Base-by-base conservation (phyloP, 2,888 invertebrate genomes). In the Coelinius sp. region DNA sequence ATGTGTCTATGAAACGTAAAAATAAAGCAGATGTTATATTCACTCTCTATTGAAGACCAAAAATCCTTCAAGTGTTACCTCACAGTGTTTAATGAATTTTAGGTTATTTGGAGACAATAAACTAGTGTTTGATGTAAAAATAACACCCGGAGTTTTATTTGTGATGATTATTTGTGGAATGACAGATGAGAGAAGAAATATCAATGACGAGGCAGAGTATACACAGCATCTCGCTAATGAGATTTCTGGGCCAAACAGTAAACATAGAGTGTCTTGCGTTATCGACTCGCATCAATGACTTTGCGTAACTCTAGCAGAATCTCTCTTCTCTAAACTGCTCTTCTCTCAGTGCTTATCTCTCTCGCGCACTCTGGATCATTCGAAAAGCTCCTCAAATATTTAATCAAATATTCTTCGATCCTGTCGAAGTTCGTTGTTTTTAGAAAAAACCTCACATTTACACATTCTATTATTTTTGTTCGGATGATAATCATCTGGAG, bases 231-330 rank as follows among this genome's bases (percentile, higher is more conserved):
- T 44, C 17, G 68, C 56, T 68, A 76, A 76, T 72, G 69, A 76
- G 73, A 75, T 75, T 75, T 75, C 62, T 74, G 68, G 68, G 70
- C 73, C 72, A 64, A 75, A 73, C 52, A 46, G 68, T 70, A 68
- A 73, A 68, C 63, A 73, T 62, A 72, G 65, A 62, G 38, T 31
- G 20, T 53, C 62, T 70, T 69, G 71, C 69, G 56, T 41, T 31
- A 44, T 73, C 62, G 70, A 31, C 38, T 12, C 65, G 49, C 70
- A 68, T 65, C 66, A 69, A 71, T 44, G 49, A 49, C 24, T 56
- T 56, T 56, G 56, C 56, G 38, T 38, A 62, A 62, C 17, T 25
- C 31, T 62, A 20, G 5, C 24, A 25, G 10, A 56, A 27, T 10
- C 6, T 12, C 14, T 27, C 2, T n/a, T n/a, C n/a, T n/a, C n/a